phyloP scores from a whole-genome alignment of 2,113 vertebrate species.

The Trichomycterus rosablanca region DNA sequence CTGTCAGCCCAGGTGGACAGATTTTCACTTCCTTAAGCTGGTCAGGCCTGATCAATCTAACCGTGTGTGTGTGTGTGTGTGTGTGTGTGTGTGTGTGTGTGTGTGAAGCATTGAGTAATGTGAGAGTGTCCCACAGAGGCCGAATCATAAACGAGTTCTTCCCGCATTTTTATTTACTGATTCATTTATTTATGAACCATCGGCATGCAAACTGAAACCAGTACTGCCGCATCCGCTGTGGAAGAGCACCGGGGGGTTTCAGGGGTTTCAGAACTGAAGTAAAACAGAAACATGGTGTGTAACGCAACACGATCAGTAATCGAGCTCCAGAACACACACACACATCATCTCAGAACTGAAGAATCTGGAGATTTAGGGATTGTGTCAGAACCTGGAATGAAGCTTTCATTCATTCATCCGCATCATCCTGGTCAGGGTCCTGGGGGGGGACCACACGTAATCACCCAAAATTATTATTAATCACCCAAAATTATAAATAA shows the following conservation, averaged over 20 bases:
- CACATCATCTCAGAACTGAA: not conserved
- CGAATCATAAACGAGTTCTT: not conserved
- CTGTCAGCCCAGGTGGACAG: slow-evolving; percentile 69
- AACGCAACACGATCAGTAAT: not conserved
- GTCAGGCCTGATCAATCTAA: slow-evolving; percentile 25
- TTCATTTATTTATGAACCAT: not conserved
- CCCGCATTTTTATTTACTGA: not conserved
- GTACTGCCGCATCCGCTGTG: not conserved
- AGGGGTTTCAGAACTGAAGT: not conserved
- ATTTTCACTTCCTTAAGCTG: slow-evolving; percentile 66
- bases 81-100: not conserved
- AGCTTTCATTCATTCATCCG: too few relatives aligned
- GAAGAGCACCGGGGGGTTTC: not conserved
- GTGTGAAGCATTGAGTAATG: not conserved
- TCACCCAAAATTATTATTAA: too few relatives aligned
- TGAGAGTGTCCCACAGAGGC: not conserved
- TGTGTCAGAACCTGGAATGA: not conserved
- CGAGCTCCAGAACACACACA: not conserved
- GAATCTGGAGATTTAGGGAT: not conserved
- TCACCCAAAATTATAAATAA: too few relatives aligned
- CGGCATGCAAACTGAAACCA: not conserved
- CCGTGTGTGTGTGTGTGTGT: not conserved
- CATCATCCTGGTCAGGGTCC: too few relatives aligned
- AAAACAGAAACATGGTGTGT: not conserved
- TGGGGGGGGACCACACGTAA: too few relatives aligned